These are phyloP conservation scores for Gnatocerus cornutus DNA, from an alignment of 2,888 invertebrate genomes.

Conservation along the genomic window DNA sequence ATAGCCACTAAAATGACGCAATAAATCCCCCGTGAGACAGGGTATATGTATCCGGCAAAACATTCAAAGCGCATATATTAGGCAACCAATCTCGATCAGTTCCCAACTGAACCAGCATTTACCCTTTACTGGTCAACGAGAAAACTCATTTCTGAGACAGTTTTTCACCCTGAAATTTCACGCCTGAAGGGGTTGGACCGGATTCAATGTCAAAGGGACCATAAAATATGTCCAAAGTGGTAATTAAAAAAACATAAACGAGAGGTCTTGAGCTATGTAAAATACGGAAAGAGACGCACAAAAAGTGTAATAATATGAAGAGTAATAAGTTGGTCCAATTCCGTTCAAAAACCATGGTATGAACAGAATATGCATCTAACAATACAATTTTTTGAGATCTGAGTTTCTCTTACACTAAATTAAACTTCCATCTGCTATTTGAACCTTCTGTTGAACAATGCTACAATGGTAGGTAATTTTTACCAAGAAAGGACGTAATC, in stretches of 20 bases:
- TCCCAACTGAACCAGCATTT: slow-evolving; percentile 34
- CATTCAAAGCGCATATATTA: slow-evolving; percentile 65
- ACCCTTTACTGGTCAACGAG: slow-evolving; percentile 44
- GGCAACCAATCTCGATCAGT: slow-evolving; percentile 56
- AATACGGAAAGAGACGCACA: background rate
- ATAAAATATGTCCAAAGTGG: too few species aligned
- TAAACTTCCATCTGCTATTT: too few species aligned
- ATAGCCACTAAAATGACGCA: slow-evolving; percentile 63
- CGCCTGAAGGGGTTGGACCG: slow-evolving; percentile 3
- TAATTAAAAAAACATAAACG: too few species aligned
- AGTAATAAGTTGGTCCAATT: slow-evolving; percentile 34
- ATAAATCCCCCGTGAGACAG: slow-evolving; percentile 64
- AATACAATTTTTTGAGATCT: too few species aligned
- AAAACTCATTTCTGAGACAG: slow-evolving; percentile 36
- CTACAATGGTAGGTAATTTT: too few species aligned
- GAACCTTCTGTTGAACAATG: too few species aligned
- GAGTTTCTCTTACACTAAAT: too few species aligned
- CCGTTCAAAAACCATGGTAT: too few species aligned
- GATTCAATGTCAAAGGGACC: slow-evolving; percentile 8
- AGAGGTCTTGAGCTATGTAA: background rate
- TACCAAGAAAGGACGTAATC: too few species aligned
- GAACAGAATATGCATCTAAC: too few species aligned
- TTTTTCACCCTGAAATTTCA: slow-evolving; percentile 33
- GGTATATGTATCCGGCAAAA: slow-evolving; percentile 64
- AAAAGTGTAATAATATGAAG: slow-evolving; percentile 13